Conservation (phyloP, 2,888 invertebrate species). For the Lissonota sp. region DNA sequence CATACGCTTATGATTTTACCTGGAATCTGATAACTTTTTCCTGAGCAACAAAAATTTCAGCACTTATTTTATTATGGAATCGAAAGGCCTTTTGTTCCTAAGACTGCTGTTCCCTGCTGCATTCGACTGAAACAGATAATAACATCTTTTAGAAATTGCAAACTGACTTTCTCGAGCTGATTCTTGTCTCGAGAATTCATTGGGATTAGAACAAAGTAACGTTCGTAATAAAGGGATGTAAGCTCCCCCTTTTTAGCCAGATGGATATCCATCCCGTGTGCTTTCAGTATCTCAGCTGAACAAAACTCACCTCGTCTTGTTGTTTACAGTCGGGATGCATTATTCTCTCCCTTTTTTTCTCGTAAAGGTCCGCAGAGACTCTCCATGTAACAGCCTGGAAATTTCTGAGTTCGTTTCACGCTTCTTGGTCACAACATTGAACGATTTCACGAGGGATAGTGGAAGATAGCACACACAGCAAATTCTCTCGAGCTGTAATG, state of each 20-base stretch:
- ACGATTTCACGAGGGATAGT: conserved; percentile 6
- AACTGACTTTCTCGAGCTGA: too few relatives aligned
- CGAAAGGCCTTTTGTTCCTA: too few relatives aligned
- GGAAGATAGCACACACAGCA: conserved; percentile 19
- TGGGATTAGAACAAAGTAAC: too few relatives aligned
- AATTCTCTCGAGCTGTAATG: conserved; percentile 30
- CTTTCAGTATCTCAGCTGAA: conserved; percentile 10
- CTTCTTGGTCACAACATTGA: conserved; percentile 37
- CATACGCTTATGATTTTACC: not conserved
- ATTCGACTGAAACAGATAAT: too few relatives aligned
- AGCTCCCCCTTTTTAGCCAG: too few relatives aligned
- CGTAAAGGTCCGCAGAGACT: conserved; percentile 49
- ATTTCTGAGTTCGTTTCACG: conserved; percentile 53
- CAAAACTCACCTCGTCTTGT: not conserved
- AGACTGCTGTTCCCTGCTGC: too few relatives aligned
- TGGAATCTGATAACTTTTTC: conserved; percentile 48
- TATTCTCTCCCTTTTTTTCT: not conserved
- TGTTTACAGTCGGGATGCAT: not conserved
- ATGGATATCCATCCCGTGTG: too few relatives aligned
- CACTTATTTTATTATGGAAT: too few relatives aligned
- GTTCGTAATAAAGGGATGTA: too few relatives aligned
- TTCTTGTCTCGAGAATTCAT: too few relatives aligned
- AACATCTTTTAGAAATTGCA: too few relatives aligned
- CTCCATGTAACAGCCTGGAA: conserved; percentile 43
- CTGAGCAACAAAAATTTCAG: conserved; percentile 25